A percentile compares a stretch with the other conserved stretches of the same genome.
These are phyloP conservation scores for Caenorhabditis auriculariae DNA, from an alignment of 2,888 invertebrate genomes.

Conservation along the genomic window DNA sequence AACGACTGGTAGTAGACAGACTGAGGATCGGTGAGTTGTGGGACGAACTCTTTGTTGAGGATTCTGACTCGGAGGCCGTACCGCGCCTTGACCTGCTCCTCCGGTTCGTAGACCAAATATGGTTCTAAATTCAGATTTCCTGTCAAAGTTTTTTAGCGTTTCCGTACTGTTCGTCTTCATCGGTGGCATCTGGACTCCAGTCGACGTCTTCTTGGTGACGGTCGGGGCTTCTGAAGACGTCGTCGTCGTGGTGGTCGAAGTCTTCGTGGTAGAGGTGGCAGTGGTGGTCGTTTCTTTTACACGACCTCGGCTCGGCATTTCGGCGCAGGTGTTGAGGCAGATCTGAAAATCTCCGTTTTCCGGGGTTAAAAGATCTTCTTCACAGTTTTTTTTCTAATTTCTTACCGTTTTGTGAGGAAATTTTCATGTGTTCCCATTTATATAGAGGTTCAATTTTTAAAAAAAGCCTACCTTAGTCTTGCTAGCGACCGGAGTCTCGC, in stretches of 20 bases:
- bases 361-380: no score
- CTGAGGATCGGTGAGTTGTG: constrained; percentile 39
- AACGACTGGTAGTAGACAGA: constrained; percentile 45
- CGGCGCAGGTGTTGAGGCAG: constrained; percentile 15
- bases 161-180: constrained; percentile 13
- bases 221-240: constrained; percentile 6
- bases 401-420: no score
- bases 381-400: no score
- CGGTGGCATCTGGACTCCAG: constrained; percentile 17
- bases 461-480: constrained; percentile 26
- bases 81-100: constrained; percentile 17
- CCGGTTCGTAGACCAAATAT: constrained; percentile 26
- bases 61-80: constrained; percentile 45
- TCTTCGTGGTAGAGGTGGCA: constrained; percentile 8
- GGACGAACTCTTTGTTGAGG: constrained; percentile 44
- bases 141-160: neutral
- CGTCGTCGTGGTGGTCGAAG: constrained; percentile 4
- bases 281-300: constrained; percentile 1
- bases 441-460: no score
- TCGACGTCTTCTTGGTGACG: constrained; percentile 1
- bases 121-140: constrained; percentile 4
- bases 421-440: no score
- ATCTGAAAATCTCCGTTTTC: constrained; percentile 5
- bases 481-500: constrained; percentile 46
- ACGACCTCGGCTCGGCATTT: neutral